Conservation (phyloP, 2,797 vertebrate genomes). For the Enteromius thamalakanensis region DNA sequence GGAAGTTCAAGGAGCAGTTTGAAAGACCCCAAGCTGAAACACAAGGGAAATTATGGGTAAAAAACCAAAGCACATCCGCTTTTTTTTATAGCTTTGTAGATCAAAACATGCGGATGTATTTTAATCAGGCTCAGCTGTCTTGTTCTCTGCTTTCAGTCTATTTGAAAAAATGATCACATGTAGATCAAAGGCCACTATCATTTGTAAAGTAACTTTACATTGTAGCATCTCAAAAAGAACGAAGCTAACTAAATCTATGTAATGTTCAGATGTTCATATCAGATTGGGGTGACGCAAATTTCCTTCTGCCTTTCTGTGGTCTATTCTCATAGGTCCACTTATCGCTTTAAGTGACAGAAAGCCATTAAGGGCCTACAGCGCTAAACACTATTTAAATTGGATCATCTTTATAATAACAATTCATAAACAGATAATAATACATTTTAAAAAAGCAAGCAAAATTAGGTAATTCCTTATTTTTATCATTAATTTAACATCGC, state of each 20-base stretch:
- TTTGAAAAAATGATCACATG: not conserved
- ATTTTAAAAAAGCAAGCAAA: not conserved
- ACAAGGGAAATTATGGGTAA: not conserved
- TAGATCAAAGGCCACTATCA: conserved; percentile 26
- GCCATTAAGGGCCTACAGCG: not conserved
- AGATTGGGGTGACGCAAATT: not conserved
- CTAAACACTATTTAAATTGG: not conserved
- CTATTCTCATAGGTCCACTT: not conserved
- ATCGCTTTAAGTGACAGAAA: not conserved
- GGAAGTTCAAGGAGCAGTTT: not conserved
- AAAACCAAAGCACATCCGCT: not conserved
- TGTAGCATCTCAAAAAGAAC: conserved; percentile 20
- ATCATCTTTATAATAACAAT: not conserved
- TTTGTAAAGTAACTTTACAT: conserved; percentile 2
- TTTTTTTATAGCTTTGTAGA: conserved; percentile 22
- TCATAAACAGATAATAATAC: not conserved
- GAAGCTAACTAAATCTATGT: not conserved
- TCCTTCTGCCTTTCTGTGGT: not conserved
- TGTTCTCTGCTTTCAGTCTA: conserved; percentile 5
- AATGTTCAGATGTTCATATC: not conserved
- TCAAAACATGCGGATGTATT: conserved; percentile 16
- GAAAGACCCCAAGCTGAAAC: not conserved
- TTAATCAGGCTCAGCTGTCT: not conserved
- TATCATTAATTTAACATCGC: not conserved
- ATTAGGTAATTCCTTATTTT: not conserved